Evolutionary conservation across 2,888 invertebrate genomes (phyloP).

Genomic region (Hipparchia semele): DNA sequence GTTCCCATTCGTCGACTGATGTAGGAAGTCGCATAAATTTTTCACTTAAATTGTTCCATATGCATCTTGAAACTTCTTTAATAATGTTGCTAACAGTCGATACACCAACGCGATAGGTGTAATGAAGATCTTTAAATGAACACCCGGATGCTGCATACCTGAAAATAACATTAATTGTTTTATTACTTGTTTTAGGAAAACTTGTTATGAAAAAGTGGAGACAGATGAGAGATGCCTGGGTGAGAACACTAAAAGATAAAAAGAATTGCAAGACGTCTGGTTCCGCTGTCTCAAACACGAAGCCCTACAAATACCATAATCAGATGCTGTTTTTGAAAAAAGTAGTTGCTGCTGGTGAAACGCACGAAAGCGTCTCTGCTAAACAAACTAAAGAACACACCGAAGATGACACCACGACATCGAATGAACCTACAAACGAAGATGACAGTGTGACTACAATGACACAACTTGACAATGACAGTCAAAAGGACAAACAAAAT

Average conservation of each 20-base stretch:
- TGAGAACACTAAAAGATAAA: background rate
- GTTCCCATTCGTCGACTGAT: too few relatives aligned
- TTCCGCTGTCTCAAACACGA: background rate
- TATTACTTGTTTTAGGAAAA: background rate
- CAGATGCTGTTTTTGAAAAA: constrained; percentile 5
- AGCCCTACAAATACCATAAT: background rate
- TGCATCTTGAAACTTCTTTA: too few relatives aligned
- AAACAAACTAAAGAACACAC: constrained; percentile 23
- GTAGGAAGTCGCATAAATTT: too few relatives aligned
- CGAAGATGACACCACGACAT: constrained; percentile 27
- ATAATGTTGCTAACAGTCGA: too few relatives aligned
- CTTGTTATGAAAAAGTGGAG: background rate
- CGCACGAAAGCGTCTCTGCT: constrained; percentile 41
- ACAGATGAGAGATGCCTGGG: background rate
- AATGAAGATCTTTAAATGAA: too few relatives aligned
- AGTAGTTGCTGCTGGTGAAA: constrained; percentile 28
- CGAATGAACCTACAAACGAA: constrained; percentile 34
- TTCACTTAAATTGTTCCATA: too few relatives aligned
- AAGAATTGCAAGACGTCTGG: background rate
- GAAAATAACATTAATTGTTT: too few relatives aligned
- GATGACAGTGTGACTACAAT: too few relatives aligned
- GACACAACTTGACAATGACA: too few relatives aligned
- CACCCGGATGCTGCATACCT: too few relatives aligned
- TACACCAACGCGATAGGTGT: too few relatives aligned
- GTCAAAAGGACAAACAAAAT: too few relatives aligned